Percentiles rank a stretch among this genome's conserved stretches.
These are phyloP conservation scores for Catocala fraxini DNA, from an alignment of 2,888 invertebrate species.

Conservation along the genomic window DNA sequence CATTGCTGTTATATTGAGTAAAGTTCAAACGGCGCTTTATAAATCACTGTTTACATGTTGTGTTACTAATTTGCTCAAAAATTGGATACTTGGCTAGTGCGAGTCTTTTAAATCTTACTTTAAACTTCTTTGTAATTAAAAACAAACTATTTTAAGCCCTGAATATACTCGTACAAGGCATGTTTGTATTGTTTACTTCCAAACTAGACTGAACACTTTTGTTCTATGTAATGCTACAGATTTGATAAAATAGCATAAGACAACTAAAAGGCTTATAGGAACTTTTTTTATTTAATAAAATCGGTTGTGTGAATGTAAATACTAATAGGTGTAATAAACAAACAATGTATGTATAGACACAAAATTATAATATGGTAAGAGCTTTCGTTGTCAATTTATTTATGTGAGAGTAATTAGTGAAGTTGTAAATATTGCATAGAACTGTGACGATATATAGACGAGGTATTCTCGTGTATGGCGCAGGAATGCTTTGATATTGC, in stretches of 20 bases:
- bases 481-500: conserved; percentile 6
- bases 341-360: conserved; percentile 60
- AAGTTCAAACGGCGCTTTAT: conserved; percentile 29
- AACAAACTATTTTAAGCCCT: conserved; percentile 26
- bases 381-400: conserved; percentile 74
- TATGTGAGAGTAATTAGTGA: conserved; percentile 62
- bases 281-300: conserved; percentile 64
- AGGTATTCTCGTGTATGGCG: conserved; percentile 44
- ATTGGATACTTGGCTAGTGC: conserved; percentile 40
- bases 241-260: conserved; percentile 15
- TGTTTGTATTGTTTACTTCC: conserved; percentile 10
- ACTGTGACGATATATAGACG: conserved; percentile 41
- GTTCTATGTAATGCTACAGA: conserved; percentile 3
- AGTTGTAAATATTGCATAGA: conserved; percentile 61
- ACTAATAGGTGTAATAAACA: conserved; percentile 61
- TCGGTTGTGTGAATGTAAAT: conserved; percentile 84
- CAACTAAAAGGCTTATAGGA: conserved; percentile 60
- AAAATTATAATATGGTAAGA: conserved; percentile 53
- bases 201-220: conserved; percentile 17
- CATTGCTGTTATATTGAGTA: conserved; percentile 32
- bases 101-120: conserved; percentile 44
- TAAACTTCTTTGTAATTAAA: conserved; percentile 45
- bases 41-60: conserved; percentile 44
- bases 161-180: neutral
- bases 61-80: conserved; percentile 53